Conservation (phyloP, 2,113 vertebrate genomes). For the Regulus satrapa region DNA sequence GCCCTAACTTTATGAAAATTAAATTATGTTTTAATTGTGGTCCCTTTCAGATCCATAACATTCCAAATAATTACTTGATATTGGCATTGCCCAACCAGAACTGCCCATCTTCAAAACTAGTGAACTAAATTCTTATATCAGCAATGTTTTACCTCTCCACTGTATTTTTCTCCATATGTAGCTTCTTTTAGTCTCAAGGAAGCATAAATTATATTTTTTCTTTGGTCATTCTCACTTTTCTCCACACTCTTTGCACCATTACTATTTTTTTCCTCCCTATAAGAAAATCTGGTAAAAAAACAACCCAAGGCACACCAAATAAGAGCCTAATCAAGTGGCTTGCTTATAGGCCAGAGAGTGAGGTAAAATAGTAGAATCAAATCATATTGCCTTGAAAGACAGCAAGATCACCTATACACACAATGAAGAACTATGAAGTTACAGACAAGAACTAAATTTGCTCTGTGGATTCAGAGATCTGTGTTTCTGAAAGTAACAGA, state of each 20-base stretch:
- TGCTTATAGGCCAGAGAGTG: background rate
- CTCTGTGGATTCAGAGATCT: background rate
- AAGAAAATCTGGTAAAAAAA: background rate
- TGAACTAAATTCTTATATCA: background rate
- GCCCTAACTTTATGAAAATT: background rate
- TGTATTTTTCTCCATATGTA: background rate
- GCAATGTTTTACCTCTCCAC: background rate
- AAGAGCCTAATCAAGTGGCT: background rate
- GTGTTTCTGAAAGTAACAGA: background rate
- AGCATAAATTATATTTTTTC: background rate
- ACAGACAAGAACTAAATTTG: background rate
- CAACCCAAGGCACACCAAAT: background rate
- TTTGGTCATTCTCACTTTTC: background rate
- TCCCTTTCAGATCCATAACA: background rate
- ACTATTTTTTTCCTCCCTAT: background rate
- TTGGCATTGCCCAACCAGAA: background rate
- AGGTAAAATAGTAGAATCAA: background rate
- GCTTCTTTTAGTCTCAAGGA: background rate
- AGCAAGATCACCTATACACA: background rate
- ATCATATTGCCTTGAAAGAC: background rate
- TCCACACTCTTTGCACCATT: fast-evolving
- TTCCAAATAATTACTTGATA: background rate
- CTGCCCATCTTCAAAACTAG: background rate
- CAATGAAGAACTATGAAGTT: background rate
- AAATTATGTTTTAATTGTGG: background rate